Conservation (phyloP, 2,113 vertebrate genomes). For the Pelecanus crispus region DNA sequence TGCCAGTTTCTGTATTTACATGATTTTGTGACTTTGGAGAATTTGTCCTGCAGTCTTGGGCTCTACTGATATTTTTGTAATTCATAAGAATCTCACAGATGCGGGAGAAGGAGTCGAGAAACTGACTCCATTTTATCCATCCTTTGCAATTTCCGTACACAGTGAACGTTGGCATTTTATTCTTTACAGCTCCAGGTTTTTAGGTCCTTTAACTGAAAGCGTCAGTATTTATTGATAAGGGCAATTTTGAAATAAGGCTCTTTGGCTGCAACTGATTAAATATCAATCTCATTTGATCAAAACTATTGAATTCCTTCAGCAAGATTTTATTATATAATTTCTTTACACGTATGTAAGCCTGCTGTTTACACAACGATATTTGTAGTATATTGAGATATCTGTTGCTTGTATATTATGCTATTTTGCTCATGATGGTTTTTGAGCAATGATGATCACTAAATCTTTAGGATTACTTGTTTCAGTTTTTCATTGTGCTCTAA, state of each 20-base stretch:
- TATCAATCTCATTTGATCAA: conserved; percentile 14
- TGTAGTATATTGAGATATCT: not conserved
- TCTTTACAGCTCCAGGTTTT: not conserved
- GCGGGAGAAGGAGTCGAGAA: not conserved
- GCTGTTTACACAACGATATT: not conserved
- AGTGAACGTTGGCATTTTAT: not conserved
- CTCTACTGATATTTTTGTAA: not conserved
- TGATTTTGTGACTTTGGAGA: not conserved
- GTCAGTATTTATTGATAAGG: not conserved
- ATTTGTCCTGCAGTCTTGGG: not conserved
- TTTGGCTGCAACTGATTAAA: conserved; percentile 1
- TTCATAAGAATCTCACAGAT: not conserved
- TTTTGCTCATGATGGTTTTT: not conserved
- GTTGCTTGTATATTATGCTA: not conserved
- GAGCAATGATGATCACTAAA: not conserved
- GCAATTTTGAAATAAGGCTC: conserved; percentile 9
- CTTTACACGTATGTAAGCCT: not conserved
- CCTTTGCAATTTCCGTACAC: not conserved
- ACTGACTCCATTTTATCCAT: not conserved
- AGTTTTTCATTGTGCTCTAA: not conserved
- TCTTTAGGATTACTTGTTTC: not conserved
- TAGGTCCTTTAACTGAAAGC: not conserved
- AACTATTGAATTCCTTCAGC: not conserved
- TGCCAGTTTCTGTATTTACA: not conserved
- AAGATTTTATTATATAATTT: not conserved